Base-by-base conservation (phyloP, 2,797 vertebrate genomes). In the Enteromius paludinosus region DNA sequence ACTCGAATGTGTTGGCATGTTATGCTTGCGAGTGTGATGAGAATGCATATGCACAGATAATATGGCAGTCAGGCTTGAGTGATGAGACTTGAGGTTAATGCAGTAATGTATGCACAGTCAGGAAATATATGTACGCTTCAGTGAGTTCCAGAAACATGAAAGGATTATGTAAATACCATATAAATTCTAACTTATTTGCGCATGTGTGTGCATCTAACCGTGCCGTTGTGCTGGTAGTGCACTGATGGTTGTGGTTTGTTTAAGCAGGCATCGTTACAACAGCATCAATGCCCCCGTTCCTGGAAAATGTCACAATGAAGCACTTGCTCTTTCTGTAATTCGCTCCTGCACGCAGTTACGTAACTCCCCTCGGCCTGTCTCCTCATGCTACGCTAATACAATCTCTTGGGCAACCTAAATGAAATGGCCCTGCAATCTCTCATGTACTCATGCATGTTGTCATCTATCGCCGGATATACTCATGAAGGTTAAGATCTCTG, bases 141-240 rank as follows among this genome's bases (percentile, higher is more conserved):
- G 25, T 30, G 54, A 59, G 23, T 52, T 62, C n/a, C 4, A 64
- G 33, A 81, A 80, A 52, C 49, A 35, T 5, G 18, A 23, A 30
- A 66, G 72, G 25, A 52, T 59, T 83, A 76, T 83, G n/a, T 35
- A 62, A 71, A 78, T 61, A 83, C 54, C 56, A 81, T 81, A 25
- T 41, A 52, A 65, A 81, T 73, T 38, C 11, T 28, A 74, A 49
- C 14, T 68, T 74, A 70, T 52, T 64, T 49, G 41, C n/a, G 52
- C 41, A 81, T 25, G 64, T 66, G 64, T 56, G 54, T 49, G 76
- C 33, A 73, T 79, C 77, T 79, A 4, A n/a, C 35, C 17, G 1
- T 28, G 33, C 70, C 2, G 11, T 43, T 72, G 47, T 43, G 15
- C 30, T 74, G 14, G 43, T 64, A 64, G 23, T 14, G 45, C n/a